Conservation (phyloP, 2,797 vertebrate genomes). For the Pseudochirops cupreus region DNA sequence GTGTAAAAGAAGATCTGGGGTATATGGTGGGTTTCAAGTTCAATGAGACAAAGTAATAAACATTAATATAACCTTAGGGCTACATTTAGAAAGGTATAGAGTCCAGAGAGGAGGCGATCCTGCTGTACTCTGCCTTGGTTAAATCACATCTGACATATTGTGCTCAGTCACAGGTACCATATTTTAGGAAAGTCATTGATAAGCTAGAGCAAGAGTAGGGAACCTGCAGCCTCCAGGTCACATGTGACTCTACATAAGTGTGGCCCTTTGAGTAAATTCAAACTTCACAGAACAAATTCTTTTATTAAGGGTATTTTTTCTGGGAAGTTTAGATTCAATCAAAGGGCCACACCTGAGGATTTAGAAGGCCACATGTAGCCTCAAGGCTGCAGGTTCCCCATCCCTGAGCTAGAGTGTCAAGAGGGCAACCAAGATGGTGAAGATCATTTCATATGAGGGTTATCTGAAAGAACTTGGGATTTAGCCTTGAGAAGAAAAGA, state of each 20-base stretch:
- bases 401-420: not conserved
- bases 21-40: not conserved
- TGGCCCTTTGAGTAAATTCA: too few species aligned
- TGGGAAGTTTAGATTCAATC: too few species aligned
- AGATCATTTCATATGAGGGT: not conserved
- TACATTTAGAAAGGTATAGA: not conserved
- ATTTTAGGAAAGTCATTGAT: not conserved
- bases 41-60: not conserved
- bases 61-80: not conserved
- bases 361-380: too few species aligned
- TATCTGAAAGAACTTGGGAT: not conserved
- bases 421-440: not conserved
- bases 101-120: not conserved
- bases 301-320: too few species aligned
- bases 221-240: too few species aligned
- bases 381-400: too few species aligned
- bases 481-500: not conserved
- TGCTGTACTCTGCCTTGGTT: not conserved
- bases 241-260: too few species aligned
- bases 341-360: too few species aligned
- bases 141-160: not conserved
- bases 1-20: not conserved
- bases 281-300: too few species aligned
- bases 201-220: not conserved
- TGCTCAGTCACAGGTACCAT: not conserved